Percentiles rank a stretch among this genome's conserved stretches.
Conservation (phyloP, 2,888 invertebrate genomes). For the Himalopsyche tibetana region DNA sequence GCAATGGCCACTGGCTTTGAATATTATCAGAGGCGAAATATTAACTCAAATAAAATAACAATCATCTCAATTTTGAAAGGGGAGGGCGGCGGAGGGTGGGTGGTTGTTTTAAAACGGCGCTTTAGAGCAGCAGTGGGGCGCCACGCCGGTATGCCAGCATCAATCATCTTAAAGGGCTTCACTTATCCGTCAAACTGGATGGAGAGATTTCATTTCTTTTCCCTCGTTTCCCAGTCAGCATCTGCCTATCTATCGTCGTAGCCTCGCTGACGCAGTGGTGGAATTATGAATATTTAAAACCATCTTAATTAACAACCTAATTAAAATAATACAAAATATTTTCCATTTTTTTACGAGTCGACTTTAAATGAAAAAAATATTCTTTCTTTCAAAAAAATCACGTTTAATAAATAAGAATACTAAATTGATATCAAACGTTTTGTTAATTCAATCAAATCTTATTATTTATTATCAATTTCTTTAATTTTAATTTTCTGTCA, state of each 20-base stretch:
- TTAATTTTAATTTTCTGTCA: too few relatives aligned
- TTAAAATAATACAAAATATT: background rate
- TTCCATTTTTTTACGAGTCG: background rate
- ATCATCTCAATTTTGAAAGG: constrained; percentile 63
- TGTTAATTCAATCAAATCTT: too few relatives aligned
- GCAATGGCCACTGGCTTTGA: constrained; percentile 38
- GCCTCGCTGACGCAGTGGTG: background rate
- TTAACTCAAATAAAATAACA: constrained; percentile 65
- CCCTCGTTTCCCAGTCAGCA: constrained; percentile 41
- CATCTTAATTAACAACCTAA: too few relatives aligned
- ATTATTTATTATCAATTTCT: too few relatives aligned
- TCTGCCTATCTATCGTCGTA: constrained; percentile 45
- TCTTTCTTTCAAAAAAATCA: too few relatives aligned
- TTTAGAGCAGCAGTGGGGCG: constrained; percentile 27
- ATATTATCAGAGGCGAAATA: constrained; percentile 53
- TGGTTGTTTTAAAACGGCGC: constrained; percentile 18
- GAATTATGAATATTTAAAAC: background rate
- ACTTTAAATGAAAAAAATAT: too few relatives aligned
- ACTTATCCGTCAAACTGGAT: constrained; percentile 71
- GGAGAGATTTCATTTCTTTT: constrained; percentile 60
- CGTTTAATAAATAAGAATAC: too few relatives aligned
- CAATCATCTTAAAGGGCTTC: constrained; percentile 79
- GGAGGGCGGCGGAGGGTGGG: background rate
- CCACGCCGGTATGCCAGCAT: constrained; percentile 69
- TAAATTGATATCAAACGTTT: too few relatives aligned